A percentile compares a stretch with the other conserved stretches of the same genome.
These are phyloP conservation scores for Serilophus lunatus DNA, from an alignment of 2,113 vertebrate genomes.

Conservation along the genomic window DNA sequence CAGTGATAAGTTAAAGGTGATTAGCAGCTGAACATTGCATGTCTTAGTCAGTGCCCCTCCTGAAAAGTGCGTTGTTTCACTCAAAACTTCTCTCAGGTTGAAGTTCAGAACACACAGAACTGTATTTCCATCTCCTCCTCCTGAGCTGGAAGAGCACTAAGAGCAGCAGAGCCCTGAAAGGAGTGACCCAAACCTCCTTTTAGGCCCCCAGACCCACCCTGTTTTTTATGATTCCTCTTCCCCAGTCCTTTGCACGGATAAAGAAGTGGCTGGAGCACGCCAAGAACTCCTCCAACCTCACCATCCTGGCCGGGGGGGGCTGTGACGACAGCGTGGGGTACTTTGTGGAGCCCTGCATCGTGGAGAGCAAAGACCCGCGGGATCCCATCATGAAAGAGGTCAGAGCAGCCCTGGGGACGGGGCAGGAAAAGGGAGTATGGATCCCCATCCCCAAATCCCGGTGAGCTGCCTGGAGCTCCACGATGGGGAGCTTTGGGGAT, in stretches of 20 bases:
- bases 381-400: conserved; percentile 94
- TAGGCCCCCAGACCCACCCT: not conserved
- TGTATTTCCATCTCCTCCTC: not conserved
- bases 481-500: not conserved
- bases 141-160: not conserved
- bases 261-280: conserved; percentile 84
- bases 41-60: not conserved
- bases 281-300: conserved; percentile 77
- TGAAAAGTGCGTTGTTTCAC: not conserved
- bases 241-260: conserved; percentile 85
- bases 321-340: conserved; percentile 83
- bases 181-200: not conserved
- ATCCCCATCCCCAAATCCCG: not conserved
- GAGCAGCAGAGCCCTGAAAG: rapidly evolving
- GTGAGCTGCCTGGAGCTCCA: not conserved
- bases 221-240: not conserved
- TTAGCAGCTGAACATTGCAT: rapidly evolving
- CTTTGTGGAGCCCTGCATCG: conserved; percentile 89
- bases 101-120: not conserved
- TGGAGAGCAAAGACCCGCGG: conserved; percentile 84
- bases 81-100: rapidly evolving
- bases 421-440: not conserved
- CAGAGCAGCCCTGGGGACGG: not conserved
- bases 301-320: conserved; percentile 84
- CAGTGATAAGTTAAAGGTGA: not conserved